Conservation (phyloP, 2,888 invertebrate species). For the Chirona hameri region DNA sequence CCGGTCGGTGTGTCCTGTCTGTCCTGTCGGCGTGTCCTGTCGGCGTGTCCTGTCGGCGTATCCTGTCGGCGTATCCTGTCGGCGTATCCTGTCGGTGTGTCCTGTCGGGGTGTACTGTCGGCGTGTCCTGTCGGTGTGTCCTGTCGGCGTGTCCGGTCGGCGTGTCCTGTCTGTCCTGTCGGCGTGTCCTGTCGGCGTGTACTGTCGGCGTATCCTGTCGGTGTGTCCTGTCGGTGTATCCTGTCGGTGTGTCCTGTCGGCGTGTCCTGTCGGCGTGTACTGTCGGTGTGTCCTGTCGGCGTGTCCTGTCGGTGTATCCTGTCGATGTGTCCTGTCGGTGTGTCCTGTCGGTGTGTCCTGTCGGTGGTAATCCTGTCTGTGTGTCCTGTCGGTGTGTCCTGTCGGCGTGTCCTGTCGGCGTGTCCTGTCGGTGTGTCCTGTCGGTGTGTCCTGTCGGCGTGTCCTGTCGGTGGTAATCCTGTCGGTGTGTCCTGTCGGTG, state of each 20-base stretch:
- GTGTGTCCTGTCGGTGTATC: no score
- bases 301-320: not conserved
- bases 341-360: not conserved
- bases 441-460: no score
- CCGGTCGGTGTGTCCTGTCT: no score
- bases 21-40: not conserved
- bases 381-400: not conserved
- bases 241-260: no score
- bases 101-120: not conserved
- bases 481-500: not conserved
- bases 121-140: not conserved
- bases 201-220: no score
- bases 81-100: not conserved
- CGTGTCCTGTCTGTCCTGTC: no score
- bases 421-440: not conserved
- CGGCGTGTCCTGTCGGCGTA: not conserved
- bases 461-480: no score
- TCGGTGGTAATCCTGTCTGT: no score
- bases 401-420: not conserved
- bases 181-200: not conserved
- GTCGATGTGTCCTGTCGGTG: not conserved
- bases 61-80: not conserved
- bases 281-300: no score
- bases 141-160: no score
- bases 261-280: no score